Evolutionary conservation across 2,888 invertebrate species (phyloP).

Genomic region (Torymus auratus): DNA sequence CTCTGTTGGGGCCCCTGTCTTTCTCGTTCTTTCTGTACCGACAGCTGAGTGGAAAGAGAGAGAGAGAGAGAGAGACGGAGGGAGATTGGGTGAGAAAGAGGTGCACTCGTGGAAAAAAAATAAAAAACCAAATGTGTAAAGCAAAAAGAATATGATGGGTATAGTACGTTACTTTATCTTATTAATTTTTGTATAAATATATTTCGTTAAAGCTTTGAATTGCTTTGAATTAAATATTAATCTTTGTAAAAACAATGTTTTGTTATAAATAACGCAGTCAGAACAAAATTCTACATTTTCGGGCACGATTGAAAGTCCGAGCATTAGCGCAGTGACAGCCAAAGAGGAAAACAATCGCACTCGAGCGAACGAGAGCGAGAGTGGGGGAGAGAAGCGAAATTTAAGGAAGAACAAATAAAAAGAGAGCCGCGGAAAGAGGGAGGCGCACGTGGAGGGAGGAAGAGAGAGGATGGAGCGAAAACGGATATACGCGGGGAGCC

Average conservation of each 20-base stretch:
- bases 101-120: not conserved
- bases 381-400: not conserved
- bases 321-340: not conserved
- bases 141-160: no score
- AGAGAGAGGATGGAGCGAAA: slow-evolving; percentile 32
- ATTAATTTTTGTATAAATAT: no score
- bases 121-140: no score
- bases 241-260: no score
- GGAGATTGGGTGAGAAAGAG: slow-evolving; percentile 36
- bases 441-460: slow-evolving; percentile 20
- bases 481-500: slow-evolving; percentile 24
- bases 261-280: no score
- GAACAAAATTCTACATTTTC: no score
- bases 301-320: no score
- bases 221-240: no score
- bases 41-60: slow-evolving; percentile 60
- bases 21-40: slow-evolving; percentile 37
- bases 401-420: not conserved
- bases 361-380: not conserved
- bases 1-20: slow-evolving; percentile 31
- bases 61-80: slow-evolving; percentile 56
- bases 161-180: no score
- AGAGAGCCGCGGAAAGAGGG: not conserved
- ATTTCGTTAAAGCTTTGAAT: no score
- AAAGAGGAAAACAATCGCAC: not conserved